Evolutionary conservation across 1,140 invertebrate genomes (phyloP).

Genomic region (Hyles vespertilio): DNA sequence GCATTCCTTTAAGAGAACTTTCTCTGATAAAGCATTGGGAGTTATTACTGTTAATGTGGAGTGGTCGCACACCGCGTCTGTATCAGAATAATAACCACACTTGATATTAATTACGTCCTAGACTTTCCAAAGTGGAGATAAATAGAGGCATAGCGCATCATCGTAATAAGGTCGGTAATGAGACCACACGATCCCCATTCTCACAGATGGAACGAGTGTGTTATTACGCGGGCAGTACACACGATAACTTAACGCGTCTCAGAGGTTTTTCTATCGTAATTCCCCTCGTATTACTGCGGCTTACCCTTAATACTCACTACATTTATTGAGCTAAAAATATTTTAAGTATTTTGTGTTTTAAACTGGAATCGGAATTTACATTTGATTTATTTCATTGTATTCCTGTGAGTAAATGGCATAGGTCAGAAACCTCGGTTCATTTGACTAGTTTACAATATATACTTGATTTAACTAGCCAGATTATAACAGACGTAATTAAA

Average conservation of each 20-base stretch:
- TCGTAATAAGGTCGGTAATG: slow-evolving; percentile 54
- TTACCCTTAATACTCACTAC: slow-evolving; percentile 9
- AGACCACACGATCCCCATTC: slow-evolving; percentile 46
- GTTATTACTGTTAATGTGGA: slow-evolving; percentile 36
- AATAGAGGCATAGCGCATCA: slow-evolving; percentile 33
- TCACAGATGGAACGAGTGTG: slow-evolving; percentile 32
- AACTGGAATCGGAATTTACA: no score
- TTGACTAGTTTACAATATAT: no score
- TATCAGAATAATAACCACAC: slow-evolving; percentile 68
- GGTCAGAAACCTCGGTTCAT: no score
- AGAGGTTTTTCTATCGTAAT: slow-evolving; percentile 14
- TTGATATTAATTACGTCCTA: slow-evolving; percentile 70
- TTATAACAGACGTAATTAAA: no score
- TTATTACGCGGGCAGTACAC: slow-evolving; percentile 26
- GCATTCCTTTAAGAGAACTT: slow-evolving; percentile 53
- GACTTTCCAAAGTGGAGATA: slow-evolving; percentile 64
- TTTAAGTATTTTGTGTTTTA: no score
- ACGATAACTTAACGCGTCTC: slow-evolving; percentile 5
- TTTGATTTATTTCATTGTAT: no score
- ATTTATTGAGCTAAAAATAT: no score
- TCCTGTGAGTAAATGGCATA: no score
- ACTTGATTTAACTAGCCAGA: no score
- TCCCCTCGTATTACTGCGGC: slow-evolving; percentile 16
- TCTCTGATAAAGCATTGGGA: slow-evolving; percentile 58
- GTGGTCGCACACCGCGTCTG: slow-evolving; percentile 32